Conservation (phyloP, 2,797 vertebrate genomes). For the Telmatherina bonti region DNA sequence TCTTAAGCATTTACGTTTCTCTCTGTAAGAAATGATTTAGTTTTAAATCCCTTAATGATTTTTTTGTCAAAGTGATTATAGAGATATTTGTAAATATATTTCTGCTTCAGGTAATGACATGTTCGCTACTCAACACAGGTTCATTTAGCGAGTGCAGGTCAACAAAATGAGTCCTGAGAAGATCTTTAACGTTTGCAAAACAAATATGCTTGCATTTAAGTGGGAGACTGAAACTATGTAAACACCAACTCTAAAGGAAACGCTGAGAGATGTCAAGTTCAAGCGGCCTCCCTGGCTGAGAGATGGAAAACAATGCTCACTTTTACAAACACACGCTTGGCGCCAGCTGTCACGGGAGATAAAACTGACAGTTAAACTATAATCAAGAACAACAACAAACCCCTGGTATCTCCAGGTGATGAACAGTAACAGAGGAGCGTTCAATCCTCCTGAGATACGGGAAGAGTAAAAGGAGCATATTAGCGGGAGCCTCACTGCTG, state of each 20-base stretch:
- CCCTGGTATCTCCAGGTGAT: slow-evolving; percentile 30
- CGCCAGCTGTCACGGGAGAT: slow-evolving; percentile 47
- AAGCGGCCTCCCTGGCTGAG: slow-evolving; percentile 51
- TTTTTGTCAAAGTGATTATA: no score
- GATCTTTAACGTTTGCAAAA: slow-evolving; percentile 1
- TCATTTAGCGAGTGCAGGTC: neutral
- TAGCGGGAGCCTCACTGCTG: neutral
- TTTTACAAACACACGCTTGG: slow-evolving; percentile 51
- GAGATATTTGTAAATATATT: no score
- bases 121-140: neutral
- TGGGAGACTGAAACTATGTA: slow-evolving; percentile 4
- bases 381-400: slow-evolving; percentile 47
- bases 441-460: slow-evolving; percentile 54
- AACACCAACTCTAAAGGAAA: slow-evolving; percentile 17
- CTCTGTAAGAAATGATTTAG: no score
- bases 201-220: neutral
- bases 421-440: slow-evolving; percentile 42
- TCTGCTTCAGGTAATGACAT: no score
- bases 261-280: slow-evolving; percentile 37
- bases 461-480: no score
- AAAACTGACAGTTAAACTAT: slow-evolving; percentile 38
- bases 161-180: neutral
- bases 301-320: slow-evolving; percentile 55
- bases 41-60: no score
- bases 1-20: no score